Base-by-base conservation (phyloP, 2,797 vertebrate species). In the Orientallactaga sibirica region DNA sequence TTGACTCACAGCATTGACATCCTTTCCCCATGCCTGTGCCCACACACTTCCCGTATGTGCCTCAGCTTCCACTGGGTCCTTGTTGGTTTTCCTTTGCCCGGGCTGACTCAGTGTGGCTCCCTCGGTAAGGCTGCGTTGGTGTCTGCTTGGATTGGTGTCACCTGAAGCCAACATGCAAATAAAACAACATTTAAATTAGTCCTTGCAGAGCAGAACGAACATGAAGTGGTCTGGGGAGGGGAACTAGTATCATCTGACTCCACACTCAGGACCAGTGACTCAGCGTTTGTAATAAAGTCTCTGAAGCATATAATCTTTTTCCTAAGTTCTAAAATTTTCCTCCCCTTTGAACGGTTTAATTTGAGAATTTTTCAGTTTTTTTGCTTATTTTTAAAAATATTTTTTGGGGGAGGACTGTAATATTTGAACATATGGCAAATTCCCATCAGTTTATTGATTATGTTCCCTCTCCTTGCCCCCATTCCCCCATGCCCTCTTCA, bases 71-170 rank as follows among this genome's bases (percentile, higher is more conserved):
- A 5, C 14, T 77, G n/a, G 76, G 66, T 22, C 27, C 70, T 78
- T 90, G n/a, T 77, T 41, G 58, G 62, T 80, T 22, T 24, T 86
- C 43, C 12, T 86, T 83, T 74, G 41, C 67, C 48, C 74, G 33
- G 16, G 18, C 29, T 87, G 93, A 91, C 80, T 95, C 93, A 94
- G 25, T 48, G 33, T 80, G 58, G 33, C 62, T 80, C 48, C 48
- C 62, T 93, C 80, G 83, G 70, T 27, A 92, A 67, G 70, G 90
- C 29, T 85, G 80, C 88, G 84, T 79, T 96, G 77, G 29, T 96
- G 9, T 96, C 87, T 92, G 9, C 62, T 93, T 91, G 73, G 27
- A 90, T 86, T 74, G 89, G 27, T 86, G 58, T 74, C 52, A 79
- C 74, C 62, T 20, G n/a, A 83, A 55, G 52, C 22, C 80, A 11